Percentiles rank a stretch among this genome's conserved stretches.
phyloP scores from a whole-genome alignment of 2,888 invertebrate genomes.

The Allacma fusca region DNA sequence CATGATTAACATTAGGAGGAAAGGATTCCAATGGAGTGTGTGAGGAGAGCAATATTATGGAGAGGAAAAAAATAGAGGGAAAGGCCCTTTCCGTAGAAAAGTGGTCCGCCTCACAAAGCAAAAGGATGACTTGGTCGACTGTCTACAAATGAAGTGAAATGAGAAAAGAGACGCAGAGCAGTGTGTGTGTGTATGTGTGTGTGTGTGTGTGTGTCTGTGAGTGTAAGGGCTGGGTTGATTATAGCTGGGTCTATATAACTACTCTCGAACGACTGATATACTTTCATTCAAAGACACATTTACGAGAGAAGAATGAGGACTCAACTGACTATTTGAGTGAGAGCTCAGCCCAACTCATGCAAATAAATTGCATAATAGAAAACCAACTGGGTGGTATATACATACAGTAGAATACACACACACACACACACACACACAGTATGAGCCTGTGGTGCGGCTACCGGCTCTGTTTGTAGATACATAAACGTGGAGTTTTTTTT shows the following conservation, averaged over 20 bases:
- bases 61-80: neutral
- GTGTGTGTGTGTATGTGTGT: neutral
- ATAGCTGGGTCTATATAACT: neutral
- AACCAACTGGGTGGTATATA: neutral
- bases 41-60: neutral
- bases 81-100: neutral
- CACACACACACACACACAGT: neutral
- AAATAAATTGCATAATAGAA: slow-evolving; percentile 32
- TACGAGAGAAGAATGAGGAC: slow-evolving; percentile 29
- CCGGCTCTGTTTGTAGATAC: no score
- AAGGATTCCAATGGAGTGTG: slow-evolving; percentile 2
- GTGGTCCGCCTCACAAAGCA: slow-evolving; percentile 12
- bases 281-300: slow-evolving; percentile 25
- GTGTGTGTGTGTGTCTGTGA: neutral
- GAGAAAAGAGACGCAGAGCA: neutral
- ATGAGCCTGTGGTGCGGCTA: no score
- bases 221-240: neutral
- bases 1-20: slow-evolving; percentile 25
- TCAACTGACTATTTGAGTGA: slow-evolving; percentile 9
- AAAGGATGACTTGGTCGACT: neutral
- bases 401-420: neutral
- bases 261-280: neutral
- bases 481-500: no score
- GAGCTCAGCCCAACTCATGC: slow-evolving; percentile 23
- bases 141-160: slow-evolving; percentile 20